These are phyloP conservation scores for Anadara kagoshimensis DNA, from an alignment of 1,140 invertebrate genomes.

Conservation along the genomic window DNA sequence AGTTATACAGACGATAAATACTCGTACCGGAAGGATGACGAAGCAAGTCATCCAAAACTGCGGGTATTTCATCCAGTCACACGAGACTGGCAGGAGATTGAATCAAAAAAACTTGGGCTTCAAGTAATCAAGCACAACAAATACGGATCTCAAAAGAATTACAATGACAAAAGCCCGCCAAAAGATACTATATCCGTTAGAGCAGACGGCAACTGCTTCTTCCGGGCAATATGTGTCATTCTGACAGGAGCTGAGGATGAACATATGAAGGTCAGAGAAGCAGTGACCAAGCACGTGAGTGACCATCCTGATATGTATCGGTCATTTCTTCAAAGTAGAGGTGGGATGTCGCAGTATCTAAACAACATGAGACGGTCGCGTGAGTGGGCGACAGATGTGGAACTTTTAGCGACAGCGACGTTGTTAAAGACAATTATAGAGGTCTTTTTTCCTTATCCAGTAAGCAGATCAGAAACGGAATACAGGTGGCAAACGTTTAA, in stretches of 20 bases:
- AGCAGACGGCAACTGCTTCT: constrained; percentile 53
- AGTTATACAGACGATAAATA: too few species aligned
- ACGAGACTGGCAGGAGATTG: constrained; percentile 40
- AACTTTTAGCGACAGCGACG: constrained; percentile 53
- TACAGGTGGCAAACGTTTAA: constrained; percentile 55
- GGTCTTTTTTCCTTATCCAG: constrained; percentile 43
- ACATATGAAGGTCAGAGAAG: constrained; percentile 43
- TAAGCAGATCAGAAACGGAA: constrained; percentile 32
- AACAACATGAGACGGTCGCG: constrained; percentile 44
- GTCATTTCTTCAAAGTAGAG: constrained; percentile 51
- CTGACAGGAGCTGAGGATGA: constrained; percentile 50
- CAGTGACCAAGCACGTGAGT: constrained; percentile 46
- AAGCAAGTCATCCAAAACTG: too few species aligned
- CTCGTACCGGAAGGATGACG: too few species aligned
- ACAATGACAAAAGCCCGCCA: constrained; percentile 39
- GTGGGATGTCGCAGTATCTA: constrained; percentile 51
- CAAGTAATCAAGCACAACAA: constrained; percentile 28
- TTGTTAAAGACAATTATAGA: constrained; percentile 48
- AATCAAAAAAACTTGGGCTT: constrained; percentile 31
- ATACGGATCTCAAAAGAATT: constrained; percentile 38
- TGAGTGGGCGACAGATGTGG: constrained; percentile 55
- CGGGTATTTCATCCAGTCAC: constrained; percentile 18
- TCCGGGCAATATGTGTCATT: constrained; percentile 47
- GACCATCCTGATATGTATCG: constrained; percentile 51
- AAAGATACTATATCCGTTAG: constrained; percentile 35